These are phyloP conservation scores for Casuarius casuarius DNA, from an alignment of 2,113 vertebrate species.

Conservation along the genomic window DNA sequence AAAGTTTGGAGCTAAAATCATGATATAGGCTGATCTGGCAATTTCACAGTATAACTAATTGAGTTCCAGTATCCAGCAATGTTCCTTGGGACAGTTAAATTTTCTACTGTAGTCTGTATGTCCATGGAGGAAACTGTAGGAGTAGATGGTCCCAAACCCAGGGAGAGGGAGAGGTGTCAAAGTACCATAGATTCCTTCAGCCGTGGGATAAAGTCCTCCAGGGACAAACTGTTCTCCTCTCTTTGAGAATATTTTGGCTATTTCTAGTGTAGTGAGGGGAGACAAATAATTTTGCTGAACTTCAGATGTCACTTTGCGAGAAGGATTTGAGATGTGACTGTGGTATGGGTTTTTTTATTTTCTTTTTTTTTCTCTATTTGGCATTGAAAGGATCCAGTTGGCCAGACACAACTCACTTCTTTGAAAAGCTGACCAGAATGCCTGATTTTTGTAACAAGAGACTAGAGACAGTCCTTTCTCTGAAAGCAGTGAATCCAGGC, in stretches of 20 bases:
- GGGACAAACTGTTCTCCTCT: accelerated
- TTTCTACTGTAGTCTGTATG: accelerated
- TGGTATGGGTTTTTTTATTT: too few relatives aligned
- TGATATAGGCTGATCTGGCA: accelerated
- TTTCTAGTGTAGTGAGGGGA: background rate
- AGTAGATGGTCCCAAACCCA: background rate
- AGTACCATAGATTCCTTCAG: background rate
- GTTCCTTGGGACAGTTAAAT: background rate
- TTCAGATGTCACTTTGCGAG: too few relatives aligned
- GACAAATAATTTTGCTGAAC: too few relatives aligned
- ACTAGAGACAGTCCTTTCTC: background rate
- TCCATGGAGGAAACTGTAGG: accelerated
- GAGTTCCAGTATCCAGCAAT: accelerated
- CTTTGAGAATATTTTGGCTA: background rate
- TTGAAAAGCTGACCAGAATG: background rate
- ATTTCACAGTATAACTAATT: background rate
- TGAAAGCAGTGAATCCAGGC: background rate
- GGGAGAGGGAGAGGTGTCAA: accelerated
- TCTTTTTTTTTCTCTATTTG: background rate
- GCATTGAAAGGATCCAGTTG: background rate
- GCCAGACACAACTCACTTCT: background rate
- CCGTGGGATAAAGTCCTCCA: background rate
- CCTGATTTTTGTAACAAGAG: background rate
- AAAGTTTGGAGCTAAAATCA: background rate
- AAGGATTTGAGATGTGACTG: too few relatives aligned